Evolutionary conservation across 2,888 invertebrate species (phyloP), one percentile per base, ranked within the genome.

Genomic region (Arrhopalites spinosus): DNA sequence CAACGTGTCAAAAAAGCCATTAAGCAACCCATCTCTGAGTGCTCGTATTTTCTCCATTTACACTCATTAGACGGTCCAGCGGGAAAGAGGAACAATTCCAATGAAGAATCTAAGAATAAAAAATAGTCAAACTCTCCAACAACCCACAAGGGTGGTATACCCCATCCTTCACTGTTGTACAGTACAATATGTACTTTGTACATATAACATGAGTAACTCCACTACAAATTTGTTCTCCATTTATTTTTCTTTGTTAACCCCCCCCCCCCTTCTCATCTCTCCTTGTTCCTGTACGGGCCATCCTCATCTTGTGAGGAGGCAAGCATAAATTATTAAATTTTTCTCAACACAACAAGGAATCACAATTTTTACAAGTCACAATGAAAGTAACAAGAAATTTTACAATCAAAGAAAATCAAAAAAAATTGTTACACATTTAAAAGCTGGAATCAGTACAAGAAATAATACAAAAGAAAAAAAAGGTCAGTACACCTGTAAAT

Each of bases 1-100:
- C 64, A 77, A 78, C 76, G 79, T 78, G 79, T 79, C 79, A 79
- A 76, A 79, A 79, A 78, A 76, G 76, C 78, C 76, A 79, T 79
- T 79, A 79, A 76, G 76, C 72, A 69, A 70, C 74, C 79, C 77
- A 72, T 69, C 69, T 61, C 43, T 27, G 20, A 67, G 36, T 30
- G 30, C 63, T 20, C 30, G 45, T 77, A 47, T 56, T 72, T 77
- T 74, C 71, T 77, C 69, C 77, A 75, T 77, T 77, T 77, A 74
- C 74, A 77, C 74, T 75, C 77, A 75, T 75, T 77, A 77, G 61
- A 56, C 7, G 29, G 17, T 45, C 30, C 66, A 17, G 20, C 27
- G 53, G 66, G 25, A 27, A 59, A 8, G 36, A 36, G 36, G 36
- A 36, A 36, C 36, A 36, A 36, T 36, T 36, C 36, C 36, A n/a